Evolutionary conservation across 2,797 vertebrate genomes (phyloP).

Genomic region (Erethizon dorsatum): DNA sequence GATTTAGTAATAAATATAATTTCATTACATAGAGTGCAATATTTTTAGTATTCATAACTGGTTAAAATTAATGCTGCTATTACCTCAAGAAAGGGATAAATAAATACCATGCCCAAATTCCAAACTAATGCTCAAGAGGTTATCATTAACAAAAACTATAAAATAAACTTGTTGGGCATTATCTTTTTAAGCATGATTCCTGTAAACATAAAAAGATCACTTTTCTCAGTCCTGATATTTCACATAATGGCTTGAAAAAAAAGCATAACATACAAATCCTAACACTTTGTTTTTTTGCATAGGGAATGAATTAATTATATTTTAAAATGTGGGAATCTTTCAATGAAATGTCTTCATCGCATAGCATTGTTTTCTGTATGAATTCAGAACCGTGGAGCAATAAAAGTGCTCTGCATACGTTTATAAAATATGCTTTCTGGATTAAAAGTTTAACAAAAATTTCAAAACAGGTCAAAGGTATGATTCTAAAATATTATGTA

Average conservation of each 20-base stretch:
- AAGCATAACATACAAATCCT: constrained; percentile 83
- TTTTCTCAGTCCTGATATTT: constrained; percentile 87
- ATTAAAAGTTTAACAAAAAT: constrained; percentile 87
- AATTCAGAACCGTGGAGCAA: constrained; percentile 86
- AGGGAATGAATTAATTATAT: constrained; percentile 87
- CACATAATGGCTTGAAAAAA: constrained; percentile 88
- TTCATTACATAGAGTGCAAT: constrained; percentile 89
- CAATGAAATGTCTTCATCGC: constrained; percentile 80
- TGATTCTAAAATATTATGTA: constrained; percentile 87
- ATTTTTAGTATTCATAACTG: constrained; percentile 88
- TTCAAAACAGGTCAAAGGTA: constrained; percentile 86
- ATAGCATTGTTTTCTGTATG: constrained; percentile 80
- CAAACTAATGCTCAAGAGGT: constrained; percentile 87
- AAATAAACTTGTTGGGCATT: constrained; percentile 83
- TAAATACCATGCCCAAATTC: constrained; percentile 86
- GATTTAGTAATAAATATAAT: constrained; percentile 89
- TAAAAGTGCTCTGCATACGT: constrained; percentile 88
- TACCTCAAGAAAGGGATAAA: constrained; percentile 88
- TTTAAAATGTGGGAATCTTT: constrained; percentile 85
- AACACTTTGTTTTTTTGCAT: constrained; percentile 87
- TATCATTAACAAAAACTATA: constrained; percentile 84
- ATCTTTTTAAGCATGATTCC: constrained; percentile 85
- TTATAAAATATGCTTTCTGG: constrained; percentile 88
- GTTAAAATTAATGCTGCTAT: constrained; percentile 89
- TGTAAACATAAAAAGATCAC: constrained; percentile 87